Percentiles rank a stretch among this genome's conserved stretches.
Evolutionary conservation across 1,140 invertebrate genomes (phyloP).

Genomic region (Eumaeus atala): DNA sequence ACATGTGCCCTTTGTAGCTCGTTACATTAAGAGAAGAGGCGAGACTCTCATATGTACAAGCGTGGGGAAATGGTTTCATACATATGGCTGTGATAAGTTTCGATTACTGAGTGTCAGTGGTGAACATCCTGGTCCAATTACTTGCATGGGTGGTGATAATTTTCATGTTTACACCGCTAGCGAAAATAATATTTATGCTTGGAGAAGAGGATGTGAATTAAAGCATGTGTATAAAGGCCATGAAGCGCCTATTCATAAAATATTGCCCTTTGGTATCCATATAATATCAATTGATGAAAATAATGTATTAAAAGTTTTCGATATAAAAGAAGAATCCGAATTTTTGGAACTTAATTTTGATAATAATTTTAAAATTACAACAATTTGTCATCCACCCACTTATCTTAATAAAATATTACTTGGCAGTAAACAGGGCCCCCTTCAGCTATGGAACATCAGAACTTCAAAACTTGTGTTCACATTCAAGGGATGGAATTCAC

Average conservation of each 20-base stretch:
- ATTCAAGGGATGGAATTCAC: constrained; percentile 85
- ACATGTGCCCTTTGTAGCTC: constrained; percentile 87
- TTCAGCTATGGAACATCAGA: constrained; percentile 95
- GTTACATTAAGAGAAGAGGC: constrained; percentile 89
- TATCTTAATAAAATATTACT: constrained; percentile 97
- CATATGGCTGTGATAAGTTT: constrained; percentile 90
- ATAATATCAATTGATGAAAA: constrained; percentile 89
- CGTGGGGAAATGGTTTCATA: constrained; percentile 93
- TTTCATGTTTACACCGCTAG: constrained; percentile 89
- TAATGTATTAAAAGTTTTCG: constrained; percentile 88
- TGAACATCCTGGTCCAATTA: constrained; percentile 87
- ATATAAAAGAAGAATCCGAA: constrained; percentile 84
- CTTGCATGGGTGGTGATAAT: constrained; percentile 85
- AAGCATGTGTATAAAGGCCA: constrained; percentile 90
- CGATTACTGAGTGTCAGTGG: constrained; percentile 88
- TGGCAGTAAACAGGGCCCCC: constrained; percentile 88
- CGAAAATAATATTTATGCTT: constrained; percentile 87
- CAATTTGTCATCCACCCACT: constrained; percentile 90
- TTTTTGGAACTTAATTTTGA: constrained; percentile 83
- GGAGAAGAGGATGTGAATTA: constrained; percentile 90
- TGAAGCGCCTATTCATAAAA: constrained; percentile 79
- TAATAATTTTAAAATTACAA: constrained; percentile 83
- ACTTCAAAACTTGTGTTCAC: constrained; percentile 85
- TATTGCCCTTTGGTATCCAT: constrained; percentile 92
- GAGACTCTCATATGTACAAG: constrained; percentile 93